A percentile compares a stretch with the other conserved stretches of the same genome.
Conservation (phyloP, 2,797 vertebrate species). For the Chromis chromis region DNA sequence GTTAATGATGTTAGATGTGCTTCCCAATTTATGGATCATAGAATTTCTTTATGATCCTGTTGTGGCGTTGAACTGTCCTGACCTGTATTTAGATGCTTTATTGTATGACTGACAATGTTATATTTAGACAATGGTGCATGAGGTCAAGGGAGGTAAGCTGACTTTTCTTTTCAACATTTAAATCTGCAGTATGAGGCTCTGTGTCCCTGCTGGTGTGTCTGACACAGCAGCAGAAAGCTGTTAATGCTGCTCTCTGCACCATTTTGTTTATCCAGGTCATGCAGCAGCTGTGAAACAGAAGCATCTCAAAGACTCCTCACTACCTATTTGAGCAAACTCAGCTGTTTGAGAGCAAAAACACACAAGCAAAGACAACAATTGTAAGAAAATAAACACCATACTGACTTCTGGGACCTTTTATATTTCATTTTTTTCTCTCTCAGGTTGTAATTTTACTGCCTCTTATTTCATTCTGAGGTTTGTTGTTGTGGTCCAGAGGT, state of each 20-base stretch:
- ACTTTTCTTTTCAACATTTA: too few relatives aligned
- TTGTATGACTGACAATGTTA: accelerated
- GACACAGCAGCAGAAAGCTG: slow-evolving; percentile 14
- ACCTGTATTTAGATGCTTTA: background rate
- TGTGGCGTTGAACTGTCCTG: background rate
- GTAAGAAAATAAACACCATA: background rate
- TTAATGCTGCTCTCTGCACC: slow-evolving; percentile 39
- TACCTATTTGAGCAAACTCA: slow-evolving; percentile 9
- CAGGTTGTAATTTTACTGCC: background rate
- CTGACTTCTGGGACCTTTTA: background rate
- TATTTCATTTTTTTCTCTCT: background rate
- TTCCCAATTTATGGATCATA: background rate
- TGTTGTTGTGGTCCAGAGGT: background rate
- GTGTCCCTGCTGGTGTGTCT: background rate
- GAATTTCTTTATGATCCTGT: background rate
- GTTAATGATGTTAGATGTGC: background rate
- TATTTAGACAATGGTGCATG: background rate
- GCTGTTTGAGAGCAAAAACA: slow-evolving; percentile 8
- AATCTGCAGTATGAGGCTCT: too few relatives aligned
- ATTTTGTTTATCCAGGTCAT: slow-evolving; percentile 70
- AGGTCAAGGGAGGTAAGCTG: too few relatives aligned
- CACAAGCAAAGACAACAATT: background rate
- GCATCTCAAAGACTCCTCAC: slow-evolving; percentile 41
- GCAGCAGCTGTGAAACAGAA: slow-evolving; percentile 57
- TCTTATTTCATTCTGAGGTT: background rate